Evolutionary conservation across 2,113 vertebrate species (phyloP).

Genomic region (Carassius gibelio): DNA sequence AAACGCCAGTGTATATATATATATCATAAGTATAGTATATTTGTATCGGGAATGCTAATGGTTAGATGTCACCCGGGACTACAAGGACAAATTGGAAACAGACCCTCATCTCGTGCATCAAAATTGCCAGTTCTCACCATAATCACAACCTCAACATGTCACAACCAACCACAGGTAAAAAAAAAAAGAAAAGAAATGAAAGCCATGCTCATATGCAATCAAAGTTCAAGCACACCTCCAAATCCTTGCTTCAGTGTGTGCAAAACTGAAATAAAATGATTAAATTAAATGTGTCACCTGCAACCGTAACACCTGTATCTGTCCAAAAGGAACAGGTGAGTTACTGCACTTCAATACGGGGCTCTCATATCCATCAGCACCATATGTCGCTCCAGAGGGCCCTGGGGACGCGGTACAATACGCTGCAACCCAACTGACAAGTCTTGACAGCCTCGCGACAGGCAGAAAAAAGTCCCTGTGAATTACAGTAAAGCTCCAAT

Average conservation of each 20-base stretch:
- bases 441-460: constrained; percentile 7
- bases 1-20: background rate
- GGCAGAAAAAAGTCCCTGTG: background rate
- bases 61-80: background rate
- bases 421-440: constrained; percentile 6
- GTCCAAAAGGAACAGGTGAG: constrained; percentile 43
- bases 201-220: background rate
- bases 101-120: background rate
- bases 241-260: background rate
- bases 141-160: background rate
- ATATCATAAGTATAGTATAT: background rate
- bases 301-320: constrained; percentile 35
- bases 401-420: background rate
- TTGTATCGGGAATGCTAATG: background rate
- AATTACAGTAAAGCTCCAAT: constrained; percentile 20
- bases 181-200: background rate
- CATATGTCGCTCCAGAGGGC: constrained; percentile 7
- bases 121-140: background rate
- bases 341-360: constrained; percentile 35
- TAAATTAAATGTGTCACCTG: constrained; percentile 28
- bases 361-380: constrained; percentile 32
- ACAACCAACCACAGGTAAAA: background rate
- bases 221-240: background rate
- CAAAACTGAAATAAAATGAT: background rate
- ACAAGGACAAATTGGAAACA: background rate